A percentile compares a stretch with the other conserved stretches of the same genome.
Evolutionary conservation across 2,797 vertebrate genomes (phyloP).

Genomic region (Cyclura pinguis): DNA sequence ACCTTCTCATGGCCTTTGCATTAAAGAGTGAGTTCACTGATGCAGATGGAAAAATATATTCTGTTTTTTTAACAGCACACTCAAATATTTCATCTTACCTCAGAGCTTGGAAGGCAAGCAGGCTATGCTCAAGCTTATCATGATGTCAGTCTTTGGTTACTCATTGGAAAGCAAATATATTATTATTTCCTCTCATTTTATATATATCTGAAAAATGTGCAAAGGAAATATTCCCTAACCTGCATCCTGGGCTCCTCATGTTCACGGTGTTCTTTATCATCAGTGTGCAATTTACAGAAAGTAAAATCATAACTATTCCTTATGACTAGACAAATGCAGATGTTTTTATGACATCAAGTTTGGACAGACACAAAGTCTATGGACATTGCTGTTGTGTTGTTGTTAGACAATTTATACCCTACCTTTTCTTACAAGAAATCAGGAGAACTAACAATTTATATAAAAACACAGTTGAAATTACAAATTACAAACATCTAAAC

Average conservation of each 20-base stretch:
- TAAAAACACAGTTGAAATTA: too few species aligned
- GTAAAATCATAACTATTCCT: not conserved
- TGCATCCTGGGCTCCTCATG: slow-evolving; percentile 26
- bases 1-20: slow-evolving; percentile 39
- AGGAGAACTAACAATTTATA: too few species aligned
- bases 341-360: slow-evolving; percentile 5
- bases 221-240: slow-evolving; percentile 55
- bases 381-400: not conserved
- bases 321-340: not conserved
- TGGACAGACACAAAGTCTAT: not conserved
- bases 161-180: slow-evolving; percentile 63
- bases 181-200: slow-evolving; percentile 58
- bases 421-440: too few species aligned
- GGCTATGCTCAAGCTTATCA: slow-evolving; percentile 48
- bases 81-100: slow-evolving; percentile 43
- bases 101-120: slow-evolving; percentile 60
- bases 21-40: slow-evolving; percentile 51
- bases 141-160: slow-evolving; percentile 55
- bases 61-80: not conserved
- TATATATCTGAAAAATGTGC: slow-evolving; percentile 51
- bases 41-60: slow-evolving; percentile 62
- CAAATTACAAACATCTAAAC: too few species aligned
- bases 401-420: too few species aligned
- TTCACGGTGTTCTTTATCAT: slow-evolving; percentile 46
- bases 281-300: slow-evolving; percentile 16